Evolutionary conservation across 2,888 invertebrate genomes (phyloP), one percentile per base, ranked within the genome.

Genomic region (Pecten maximus): DNA sequence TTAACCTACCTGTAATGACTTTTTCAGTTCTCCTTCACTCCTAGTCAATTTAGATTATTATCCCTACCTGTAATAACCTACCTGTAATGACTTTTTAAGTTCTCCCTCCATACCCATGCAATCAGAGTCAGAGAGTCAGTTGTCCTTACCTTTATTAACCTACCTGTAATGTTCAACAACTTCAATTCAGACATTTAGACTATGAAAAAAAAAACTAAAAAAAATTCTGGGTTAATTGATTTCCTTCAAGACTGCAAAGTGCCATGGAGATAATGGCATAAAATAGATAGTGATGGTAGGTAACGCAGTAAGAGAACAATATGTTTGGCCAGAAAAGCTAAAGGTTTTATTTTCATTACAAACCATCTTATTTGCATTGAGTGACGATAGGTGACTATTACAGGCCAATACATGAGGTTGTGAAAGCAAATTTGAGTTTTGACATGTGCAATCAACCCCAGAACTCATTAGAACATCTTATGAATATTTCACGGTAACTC

Each of bases 341-440:
- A 19, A 0, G n/a, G 54, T 19, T 54, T 54, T 54, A 54, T 54
- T 54, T 54, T 54, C 48, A 54, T 54, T 19, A 54, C 54, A 54
- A 54, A 54, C 16, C 23, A 54, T n/a, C 54, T 54, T 8, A n/a
- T 23, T 54, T 54, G n/a, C 23, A 12, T 19, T 0, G 19, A 54
- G 54, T 54, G 54, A 54, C 23, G n/a, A 54, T 23, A 19, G 23
- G 3, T 6, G 54, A 54, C 16, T 54, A 54, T 54, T 54, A 54
- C 3, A 54, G 54, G 54, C 19, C 54, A 54, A 23, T 54, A 54
- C 54, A 54, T 1, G 23, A n/a, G 23, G n/a, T 2, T 19, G 23
- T 54, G 54, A 54, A 54, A 54, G n/a, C 54, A 54, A 54, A 54
- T 54, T 54, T 19, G 54, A 54, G 54, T 54, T n/a, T n/a, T 54